Percentiles rank a stretch among this genome's conserved stretches.
These are phyloP conservation scores for Drosophila oshimai DNA, from an alignment of 1,140 invertebrate genomes.

Conservation along the genomic window DNA sequence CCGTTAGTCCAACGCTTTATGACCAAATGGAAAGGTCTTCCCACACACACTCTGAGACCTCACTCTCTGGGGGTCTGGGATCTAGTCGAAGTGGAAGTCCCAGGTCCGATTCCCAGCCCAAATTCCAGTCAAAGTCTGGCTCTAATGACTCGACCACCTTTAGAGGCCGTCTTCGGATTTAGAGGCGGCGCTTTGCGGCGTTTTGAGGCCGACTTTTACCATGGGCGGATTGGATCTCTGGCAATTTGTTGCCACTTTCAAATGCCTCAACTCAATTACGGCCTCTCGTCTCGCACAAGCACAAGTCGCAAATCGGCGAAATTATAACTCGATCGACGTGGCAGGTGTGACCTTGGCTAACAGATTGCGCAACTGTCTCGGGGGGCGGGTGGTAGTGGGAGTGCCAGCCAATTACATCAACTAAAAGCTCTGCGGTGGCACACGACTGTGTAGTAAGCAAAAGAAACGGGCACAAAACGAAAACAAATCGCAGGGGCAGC, in stretches of 20 bases:
- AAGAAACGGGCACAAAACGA: background rate
- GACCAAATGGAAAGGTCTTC: slow-evolving; percentile 15
- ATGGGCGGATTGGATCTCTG: slow-evolving; percentile 19
- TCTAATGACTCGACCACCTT: slow-evolving; percentile 30
- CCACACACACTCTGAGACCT: slow-evolving; percentile 11
- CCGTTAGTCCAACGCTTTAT: background rate
- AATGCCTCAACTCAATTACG: slow-evolving; percentile 52
- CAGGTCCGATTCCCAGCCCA: background rate
- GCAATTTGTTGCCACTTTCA: slow-evolving; percentile 43
- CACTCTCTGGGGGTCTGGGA: slow-evolving; percentile 12
- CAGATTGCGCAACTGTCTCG: slow-evolving; percentile 23
- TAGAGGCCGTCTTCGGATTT: background rate
- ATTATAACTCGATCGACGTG: slow-evolving; percentile 46
- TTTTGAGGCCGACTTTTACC: slow-evolving; percentile 26
- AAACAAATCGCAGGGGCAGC: background rate
- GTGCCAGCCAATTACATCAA: slow-evolving; percentile 40
- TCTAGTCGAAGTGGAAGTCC: background rate
- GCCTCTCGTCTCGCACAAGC: slow-evolving; percentile 30
- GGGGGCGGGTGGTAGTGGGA: slow-evolving; percentile 82
- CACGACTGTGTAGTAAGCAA: background rate
- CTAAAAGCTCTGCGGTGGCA: slow-evolving; percentile 20
- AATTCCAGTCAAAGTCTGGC: background rate
- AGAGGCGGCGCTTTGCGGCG: background rate
- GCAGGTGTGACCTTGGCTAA: slow-evolving; percentile 40
- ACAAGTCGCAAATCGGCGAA: slow-evolving; percentile 51